Percentiles rank a stretch among this genome's conserved stretches.
Evolutionary conservation across 2,888 invertebrate genomes (phyloP).

Genomic region (Caenorhabditis sinica): DNA sequence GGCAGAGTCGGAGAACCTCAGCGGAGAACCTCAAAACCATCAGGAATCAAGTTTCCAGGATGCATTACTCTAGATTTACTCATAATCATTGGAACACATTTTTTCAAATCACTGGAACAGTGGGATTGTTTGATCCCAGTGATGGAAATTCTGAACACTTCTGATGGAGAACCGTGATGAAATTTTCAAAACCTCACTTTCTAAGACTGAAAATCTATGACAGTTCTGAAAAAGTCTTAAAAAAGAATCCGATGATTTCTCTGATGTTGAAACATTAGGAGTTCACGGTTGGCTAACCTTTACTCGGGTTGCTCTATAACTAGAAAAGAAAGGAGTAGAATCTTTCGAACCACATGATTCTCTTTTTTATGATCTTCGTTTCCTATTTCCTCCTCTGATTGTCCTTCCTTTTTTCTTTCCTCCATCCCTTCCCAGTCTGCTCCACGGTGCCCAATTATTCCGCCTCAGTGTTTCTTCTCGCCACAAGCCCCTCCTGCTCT

Average conservation of each 20-base stretch:
- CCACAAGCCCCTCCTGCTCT: slow-evolving; percentile 11
- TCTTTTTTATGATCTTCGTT: slow-evolving; percentile 32
- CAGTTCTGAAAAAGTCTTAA: neutral
- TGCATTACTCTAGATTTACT: no score
- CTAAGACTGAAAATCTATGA: no score
- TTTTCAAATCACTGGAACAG: no score
- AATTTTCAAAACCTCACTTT: no score
- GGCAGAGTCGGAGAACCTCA: no score
- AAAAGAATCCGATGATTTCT: neutral
- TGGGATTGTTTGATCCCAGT: no score
- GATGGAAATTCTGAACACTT: no score
- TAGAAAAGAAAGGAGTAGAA: neutral
- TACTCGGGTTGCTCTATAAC: neutral
- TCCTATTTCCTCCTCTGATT: slow-evolving; percentile 33
- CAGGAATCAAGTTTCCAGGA: no score
- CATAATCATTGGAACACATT: no score
- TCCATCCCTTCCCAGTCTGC: slow-evolving; percentile 23
- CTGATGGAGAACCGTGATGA: no score
- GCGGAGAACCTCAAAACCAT: no score
- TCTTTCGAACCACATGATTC: slow-evolving; percentile 5
- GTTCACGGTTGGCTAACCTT: neutral
- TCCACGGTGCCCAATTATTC: slow-evolving; percentile 59
- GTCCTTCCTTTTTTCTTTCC: slow-evolving; percentile 6
- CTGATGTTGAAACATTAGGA: neutral
- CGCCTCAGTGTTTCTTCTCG: slow-evolving; percentile 62